These are phyloP conservation scores for Formica exsecta DNA, from an alignment of 1,140 invertebrate genomes.

Conservation along the genomic window DNA sequence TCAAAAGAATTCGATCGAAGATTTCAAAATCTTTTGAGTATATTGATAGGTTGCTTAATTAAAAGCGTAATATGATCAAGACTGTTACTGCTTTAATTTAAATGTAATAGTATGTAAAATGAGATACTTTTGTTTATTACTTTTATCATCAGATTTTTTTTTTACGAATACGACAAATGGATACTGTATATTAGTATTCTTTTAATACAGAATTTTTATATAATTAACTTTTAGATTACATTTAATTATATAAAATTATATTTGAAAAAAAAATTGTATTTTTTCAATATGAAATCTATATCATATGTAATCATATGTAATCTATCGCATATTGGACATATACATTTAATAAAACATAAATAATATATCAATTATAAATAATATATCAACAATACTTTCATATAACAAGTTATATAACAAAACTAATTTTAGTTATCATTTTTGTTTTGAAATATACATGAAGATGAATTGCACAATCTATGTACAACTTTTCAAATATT, in stretches of 20 bases:
- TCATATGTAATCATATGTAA: too few relatives aligned
- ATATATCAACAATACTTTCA: neutral
- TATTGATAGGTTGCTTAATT: neutral
- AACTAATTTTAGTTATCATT: neutral
- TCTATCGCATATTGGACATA: neutral
- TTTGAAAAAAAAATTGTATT: neutral
- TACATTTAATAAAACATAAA: neutral
- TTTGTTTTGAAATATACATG: neutral
- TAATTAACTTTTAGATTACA: too few relatives aligned
- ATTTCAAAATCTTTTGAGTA: neutral
- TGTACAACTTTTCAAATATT: neutral
- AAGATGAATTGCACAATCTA: neutral
- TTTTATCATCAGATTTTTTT: neutral
- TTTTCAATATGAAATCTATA: neutral
- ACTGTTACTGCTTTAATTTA: neutral
- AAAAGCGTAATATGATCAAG: slow-evolving; percentile 1
- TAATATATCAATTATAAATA: neutral
- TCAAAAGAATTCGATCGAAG: slow-evolving; percentile 33
- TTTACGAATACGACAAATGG: neutral
- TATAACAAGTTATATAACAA: too few relatives aligned
- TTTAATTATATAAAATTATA: too few relatives aligned
- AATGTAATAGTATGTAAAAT: neutral
- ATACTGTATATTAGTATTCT: too few relatives aligned
- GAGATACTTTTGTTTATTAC: neutral
- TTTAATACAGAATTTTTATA: too few relatives aligned